Base-by-base conservation (phyloP, 1,140 invertebrate species). In the Drosophila sturtevanti region DNA sequence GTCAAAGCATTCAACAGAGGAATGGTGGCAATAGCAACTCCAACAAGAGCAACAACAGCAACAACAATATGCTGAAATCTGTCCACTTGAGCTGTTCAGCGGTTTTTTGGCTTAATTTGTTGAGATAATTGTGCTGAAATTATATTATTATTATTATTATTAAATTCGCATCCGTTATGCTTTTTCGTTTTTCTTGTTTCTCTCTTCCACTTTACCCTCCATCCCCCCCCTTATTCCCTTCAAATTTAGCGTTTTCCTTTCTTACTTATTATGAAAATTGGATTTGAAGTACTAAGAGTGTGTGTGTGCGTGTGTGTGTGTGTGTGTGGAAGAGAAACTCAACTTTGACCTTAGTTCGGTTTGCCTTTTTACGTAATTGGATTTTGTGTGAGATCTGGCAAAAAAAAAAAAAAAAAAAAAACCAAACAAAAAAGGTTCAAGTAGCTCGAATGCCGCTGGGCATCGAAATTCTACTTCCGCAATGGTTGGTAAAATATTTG, bases 131-230 rank as follows among this genome's bases (percentile, higher is more conserved):
- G 84, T 89, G 68, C 73, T 63, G 64, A 84, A 89, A 89, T 89
- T 89, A 79, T 87, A 89, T 86, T 89, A 89, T 86, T 89, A 87
- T 84, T 89, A 89, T 89, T 76, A 87, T 84, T 89, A 89, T 89
- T 77, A 89, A 89, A 89, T 84, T 82, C 68, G 77, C 73, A 82
- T 67, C 72, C 76, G 79, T 75, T 82, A 72, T 69, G 54, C 41
- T 62, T 62, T 44, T 9, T 41, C 12, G 35, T 63, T 63, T 62
- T 35, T 66, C 35, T 18, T 61, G 34, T 62, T 52, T 63, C 54
- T 65, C 54, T 65, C 52, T 56, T 59, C 62, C 67, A 69, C 7
- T 31, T 6, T 31, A 6, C 6, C 7, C 27, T 4, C 1, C 27
- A 4, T 6, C 27, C 27, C 3, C 27, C 27, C 6, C 27, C 7